These are phyloP conservation scores for Toxotes jaculatrix DNA, from an alignment of 2,113 vertebrate species.

Conservation along the genomic window DNA sequence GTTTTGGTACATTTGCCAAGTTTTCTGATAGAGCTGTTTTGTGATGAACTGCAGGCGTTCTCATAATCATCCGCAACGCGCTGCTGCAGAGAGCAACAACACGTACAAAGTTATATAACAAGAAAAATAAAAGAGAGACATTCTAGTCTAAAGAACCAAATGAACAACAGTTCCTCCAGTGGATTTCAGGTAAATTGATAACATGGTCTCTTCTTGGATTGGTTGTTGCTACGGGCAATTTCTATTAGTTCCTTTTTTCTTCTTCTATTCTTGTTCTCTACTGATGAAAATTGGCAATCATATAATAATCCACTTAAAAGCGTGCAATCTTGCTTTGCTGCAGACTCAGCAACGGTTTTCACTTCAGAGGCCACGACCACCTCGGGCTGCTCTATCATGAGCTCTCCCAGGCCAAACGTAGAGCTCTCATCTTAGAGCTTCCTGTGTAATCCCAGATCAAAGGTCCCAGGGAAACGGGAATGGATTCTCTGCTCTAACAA, in stretches of 20 bases:
- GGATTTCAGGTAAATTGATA: conserved; percentile 41
- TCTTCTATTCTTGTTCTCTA: conserved; percentile 50
- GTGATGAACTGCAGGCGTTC: background rate
- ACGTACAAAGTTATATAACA: background rate
- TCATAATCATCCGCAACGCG: background rate
- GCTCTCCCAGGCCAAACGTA: conserved; percentile 69
- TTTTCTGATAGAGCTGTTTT: background rate
- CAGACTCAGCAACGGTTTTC: conserved; percentile 67
- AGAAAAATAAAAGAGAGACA: background rate
- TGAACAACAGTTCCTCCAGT: conserved; percentile 22
- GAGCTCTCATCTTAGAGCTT: conserved; percentile 72
- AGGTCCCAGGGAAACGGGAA: conserved; percentile 77
- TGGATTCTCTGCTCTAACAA: conserved; percentile 81
- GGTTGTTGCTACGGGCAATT: conserved; percentile 21
- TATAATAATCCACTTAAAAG: conserved; percentile 75
- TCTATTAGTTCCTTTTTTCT: conserved; percentile 23
- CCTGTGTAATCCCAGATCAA: conserved; percentile 84
- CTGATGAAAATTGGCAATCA: conserved; percentile 75
- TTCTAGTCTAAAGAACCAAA: conserved; percentile 26
- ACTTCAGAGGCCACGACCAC: conserved; percentile 75
- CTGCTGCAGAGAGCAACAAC: background rate
- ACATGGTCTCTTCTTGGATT: conserved; percentile 26
- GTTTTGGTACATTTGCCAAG: background rate
- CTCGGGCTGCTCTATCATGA: conserved; percentile 71
- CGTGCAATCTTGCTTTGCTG: conserved; percentile 56